Evolutionary conservation across 2,888 invertebrate genomes (phyloP), one percentile per base, ranked within the genome.

Genomic region (Cryptosula pallasiana): DNA sequence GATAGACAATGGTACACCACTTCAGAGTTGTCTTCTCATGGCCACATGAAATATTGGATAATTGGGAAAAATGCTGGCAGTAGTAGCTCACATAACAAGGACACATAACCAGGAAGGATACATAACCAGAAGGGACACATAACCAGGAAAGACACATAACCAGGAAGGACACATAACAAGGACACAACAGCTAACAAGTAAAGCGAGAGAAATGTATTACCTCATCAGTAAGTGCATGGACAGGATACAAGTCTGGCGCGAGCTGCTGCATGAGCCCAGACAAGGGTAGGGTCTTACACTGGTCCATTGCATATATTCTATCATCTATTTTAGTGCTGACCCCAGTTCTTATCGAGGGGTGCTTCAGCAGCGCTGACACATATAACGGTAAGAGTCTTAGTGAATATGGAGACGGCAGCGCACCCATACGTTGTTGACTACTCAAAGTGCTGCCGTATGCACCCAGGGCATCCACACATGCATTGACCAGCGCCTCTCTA

Each of bases 401-500:
- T 79, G 91, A 89, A 72, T 88, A 86, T 0, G 95, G 93, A 57
- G 91, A 91, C 79, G 91, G 87, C 71, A 98, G 88, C 70, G 91
- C 89, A 1, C 88, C 87, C 73, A 86, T 84, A 5, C 85, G 78
- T 73, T 86, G 84, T n/a, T 82, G 76, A 5, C 81, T 76, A 20
- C 87, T 84, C 77, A 89, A 86, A 1, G 88, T 85, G 73, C 89
- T 80, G 81, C 90, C 90, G 81, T 90, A 93, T 73, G 92, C 90
- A 75, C 90, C 89, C 71, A 94, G 85, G 75, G 93, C 91, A 87
- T 99, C 99, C 73, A 95, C 90, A 0, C 92, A 94, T 32, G 94
- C 95, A 87, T 96, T 98, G 77, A 95, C 92, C 72, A 99, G 90
- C 16, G 98, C 99, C 84, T 99, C 99, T 57, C 96, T 88, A 0